phyloP scores from a whole-genome alignment of 2,113 vertebrate genomes.

The Hydrolagus affinis region DNA sequence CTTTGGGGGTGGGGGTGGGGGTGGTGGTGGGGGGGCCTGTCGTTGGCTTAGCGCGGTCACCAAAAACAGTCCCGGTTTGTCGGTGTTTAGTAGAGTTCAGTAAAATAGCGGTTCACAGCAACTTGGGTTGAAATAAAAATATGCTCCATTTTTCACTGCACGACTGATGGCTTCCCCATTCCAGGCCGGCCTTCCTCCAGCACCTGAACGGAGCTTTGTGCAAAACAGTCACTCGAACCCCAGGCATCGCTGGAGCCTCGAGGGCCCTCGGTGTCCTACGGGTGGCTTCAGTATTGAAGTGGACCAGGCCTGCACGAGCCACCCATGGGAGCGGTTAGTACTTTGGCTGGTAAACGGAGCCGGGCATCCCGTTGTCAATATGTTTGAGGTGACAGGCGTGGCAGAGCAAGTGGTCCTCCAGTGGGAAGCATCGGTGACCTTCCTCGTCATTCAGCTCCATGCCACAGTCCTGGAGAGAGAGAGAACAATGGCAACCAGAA shows the following conservation, averaged over 20 bases:
- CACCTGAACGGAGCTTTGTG: not conserved
- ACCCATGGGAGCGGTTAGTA: constrained; percentile 39
- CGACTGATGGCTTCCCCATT: too few relatives aligned
- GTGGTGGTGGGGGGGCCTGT: too few relatives aligned
- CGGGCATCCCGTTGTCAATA: constrained; percentile 59
- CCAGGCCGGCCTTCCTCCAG: not conserved
- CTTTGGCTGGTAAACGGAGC: constrained; percentile 52
- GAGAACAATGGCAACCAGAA: too few relatives aligned
- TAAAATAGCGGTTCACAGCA: not conserved
- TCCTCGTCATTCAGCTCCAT: constrained; percentile 90
- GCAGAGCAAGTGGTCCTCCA: constrained; percentile 82
- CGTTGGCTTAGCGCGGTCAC: too few relatives aligned
- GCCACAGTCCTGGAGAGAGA: constrained; percentile 68
- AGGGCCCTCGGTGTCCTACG: not conserved
- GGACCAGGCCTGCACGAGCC: not conserved
- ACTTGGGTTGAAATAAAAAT: not conserved
- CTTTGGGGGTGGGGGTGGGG: too few relatives aligned
- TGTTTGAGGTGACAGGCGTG: constrained; percentile 83
- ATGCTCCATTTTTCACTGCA: not conserved
- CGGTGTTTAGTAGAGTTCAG: not conserved
- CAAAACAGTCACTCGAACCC: not conserved
- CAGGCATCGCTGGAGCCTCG: not conserved
- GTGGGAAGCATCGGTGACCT: constrained; percentile 84
- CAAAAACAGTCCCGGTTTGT: not conserved
- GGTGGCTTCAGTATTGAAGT: too few relatives aligned